These are phyloP conservation scores for Lepus timidus DNA, from an alignment of 2,113 vertebrate genomes.

Conservation along the genomic window DNA sequence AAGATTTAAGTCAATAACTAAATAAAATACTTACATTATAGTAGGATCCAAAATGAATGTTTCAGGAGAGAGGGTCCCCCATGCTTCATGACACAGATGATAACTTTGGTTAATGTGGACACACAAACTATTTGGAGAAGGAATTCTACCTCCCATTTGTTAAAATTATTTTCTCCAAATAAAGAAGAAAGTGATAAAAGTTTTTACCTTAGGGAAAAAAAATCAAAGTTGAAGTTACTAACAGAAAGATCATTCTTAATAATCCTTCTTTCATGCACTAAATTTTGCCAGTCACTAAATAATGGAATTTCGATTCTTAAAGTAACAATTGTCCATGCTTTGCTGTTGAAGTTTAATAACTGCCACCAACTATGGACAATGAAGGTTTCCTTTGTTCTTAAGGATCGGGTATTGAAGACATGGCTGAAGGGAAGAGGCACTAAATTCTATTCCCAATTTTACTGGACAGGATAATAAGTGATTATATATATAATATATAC, in stretches of 20 bases:
- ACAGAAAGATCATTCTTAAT: slow-evolving; percentile 32
- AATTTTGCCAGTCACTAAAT: slow-evolving; percentile 51
- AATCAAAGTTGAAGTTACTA: slow-evolving; percentile 60
- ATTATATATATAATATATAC: neutral
- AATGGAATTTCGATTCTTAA: slow-evolving; percentile 51
- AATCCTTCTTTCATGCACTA: neutral
- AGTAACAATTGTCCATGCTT: neutral
- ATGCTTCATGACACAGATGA: neutral
- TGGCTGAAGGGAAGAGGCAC: slow-evolving; percentile 24
- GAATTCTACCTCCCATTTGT: slow-evolving; percentile 3
- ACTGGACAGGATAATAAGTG: slow-evolving; percentile 31
- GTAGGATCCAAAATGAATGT: slow-evolving; percentile 18
- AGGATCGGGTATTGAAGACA: slow-evolving; percentile 23
- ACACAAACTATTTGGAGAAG: slow-evolving; percentile 51
- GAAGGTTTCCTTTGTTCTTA: slow-evolving; percentile 63
- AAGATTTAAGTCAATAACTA: slow-evolving; percentile 46
- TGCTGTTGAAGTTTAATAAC: slow-evolving; percentile 18
- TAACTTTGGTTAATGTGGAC: slow-evolving; percentile 8
- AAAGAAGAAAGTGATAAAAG: neutral
- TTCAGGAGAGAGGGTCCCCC: neutral
- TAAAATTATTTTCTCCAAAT: slow-evolving; percentile 39
- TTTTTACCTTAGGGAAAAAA: slow-evolving; percentile 6
- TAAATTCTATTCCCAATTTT: slow-evolving; percentile 60
- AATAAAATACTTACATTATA: slow-evolving; percentile 19
- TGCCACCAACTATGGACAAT: neutral